A percentile compares a stretch with the other conserved stretches of the same genome.
These are phyloP conservation scores for Takifugu ocellatus DNA, from an alignment of 2,797 vertebrate genomes.

Conservation along the genomic window DNA sequence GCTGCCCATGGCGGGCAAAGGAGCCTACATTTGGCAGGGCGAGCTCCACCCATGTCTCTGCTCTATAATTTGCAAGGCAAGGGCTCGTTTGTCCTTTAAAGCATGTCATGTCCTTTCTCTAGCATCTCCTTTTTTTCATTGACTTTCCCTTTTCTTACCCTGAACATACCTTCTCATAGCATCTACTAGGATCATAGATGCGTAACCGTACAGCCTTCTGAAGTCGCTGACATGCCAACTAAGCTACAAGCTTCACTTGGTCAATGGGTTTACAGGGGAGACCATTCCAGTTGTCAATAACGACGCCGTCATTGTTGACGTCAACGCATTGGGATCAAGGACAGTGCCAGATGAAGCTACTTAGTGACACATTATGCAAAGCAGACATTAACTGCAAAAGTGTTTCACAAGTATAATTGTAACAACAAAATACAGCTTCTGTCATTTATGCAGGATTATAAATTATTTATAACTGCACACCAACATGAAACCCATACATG, in stretches of 20 bases:
- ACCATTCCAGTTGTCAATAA: slow-evolving; percentile 20
- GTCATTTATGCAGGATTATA: slow-evolving; percentile 19
- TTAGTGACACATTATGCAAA: slow-evolving; percentile 1
- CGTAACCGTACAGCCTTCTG: background rate
- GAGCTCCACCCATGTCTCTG: slow-evolving; percentile 69
- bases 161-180: background rate
- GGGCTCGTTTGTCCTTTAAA: slow-evolving; percentile 59
- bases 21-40: slow-evolving; percentile 64
- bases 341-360: slow-evolving; percentile 9
- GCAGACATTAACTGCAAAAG: too few relatives aligned
- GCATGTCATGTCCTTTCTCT: slow-evolving; percentile 47
- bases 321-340: slow-evolving; percentile 24
- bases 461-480: slow-evolving; percentile 27
- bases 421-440: background rate
- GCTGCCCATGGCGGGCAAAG: slow-evolving; percentile 48
- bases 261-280: slow-evolving; percentile 47
- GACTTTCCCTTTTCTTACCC: slow-evolving; percentile 15
- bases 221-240: slow-evolving; percentile 29
- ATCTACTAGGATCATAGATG: background rate
- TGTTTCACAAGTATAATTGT: background rate
- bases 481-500: slow-evolving; percentile 17
- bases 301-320: slow-evolving; percentile 21
- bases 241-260: slow-evolving; percentile 31
- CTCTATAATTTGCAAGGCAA: slow-evolving; percentile 73
- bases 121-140: slow-evolving; percentile 16